Percentiles rank a stretch among this genome's conserved stretches.
phyloP scores from a whole-genome alignment of 2,888 invertebrate genomes.

The Ischnura elegans region DNA sequence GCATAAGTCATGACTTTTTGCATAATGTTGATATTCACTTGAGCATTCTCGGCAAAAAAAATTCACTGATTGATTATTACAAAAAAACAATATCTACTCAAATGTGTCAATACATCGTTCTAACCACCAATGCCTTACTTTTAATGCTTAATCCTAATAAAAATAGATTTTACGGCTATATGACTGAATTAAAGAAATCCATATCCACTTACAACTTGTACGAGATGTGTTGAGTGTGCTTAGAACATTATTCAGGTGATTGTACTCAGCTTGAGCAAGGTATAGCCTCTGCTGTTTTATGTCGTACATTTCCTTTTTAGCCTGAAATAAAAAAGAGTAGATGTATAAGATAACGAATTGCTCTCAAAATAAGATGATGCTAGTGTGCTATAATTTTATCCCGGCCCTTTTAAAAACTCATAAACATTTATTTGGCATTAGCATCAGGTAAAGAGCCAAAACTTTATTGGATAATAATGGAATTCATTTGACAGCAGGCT shows the following conservation, averaged over 20 bases:
- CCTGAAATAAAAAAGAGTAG: conserved; percentile 80
- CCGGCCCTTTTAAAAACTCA: too few relatives aligned
- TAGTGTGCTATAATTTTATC: too few relatives aligned
- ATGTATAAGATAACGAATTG: neutral
- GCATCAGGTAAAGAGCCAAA: too few relatives aligned
- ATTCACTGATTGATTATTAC: neutral
- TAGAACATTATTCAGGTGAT: conserved; percentile 92
- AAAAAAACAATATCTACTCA: neutral
- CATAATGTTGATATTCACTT: too few relatives aligned
- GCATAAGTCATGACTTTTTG: too few relatives aligned
- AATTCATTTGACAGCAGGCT: too few relatives aligned
- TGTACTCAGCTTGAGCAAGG: conserved; percentile 97
- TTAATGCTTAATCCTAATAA: neutral
- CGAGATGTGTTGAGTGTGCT: conserved; percentile 92
- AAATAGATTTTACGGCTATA: neutral
- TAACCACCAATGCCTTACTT: neutral
- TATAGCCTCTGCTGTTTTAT: conserved; percentile 96
- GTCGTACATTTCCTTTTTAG: conserved; percentile 97
- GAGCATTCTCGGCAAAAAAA: neutral
- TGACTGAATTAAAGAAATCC: conserved; percentile 48
- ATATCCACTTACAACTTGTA: conserved; percentile 90
- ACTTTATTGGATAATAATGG: too few relatives aligned
- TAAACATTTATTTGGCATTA: too few relatives aligned
- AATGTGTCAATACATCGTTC: neutral
- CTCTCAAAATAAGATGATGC: too few relatives aligned